Evolutionary conservation across 1,140 invertebrate species (phyloP).

Genomic region (Drosophila repletoides): DNA sequence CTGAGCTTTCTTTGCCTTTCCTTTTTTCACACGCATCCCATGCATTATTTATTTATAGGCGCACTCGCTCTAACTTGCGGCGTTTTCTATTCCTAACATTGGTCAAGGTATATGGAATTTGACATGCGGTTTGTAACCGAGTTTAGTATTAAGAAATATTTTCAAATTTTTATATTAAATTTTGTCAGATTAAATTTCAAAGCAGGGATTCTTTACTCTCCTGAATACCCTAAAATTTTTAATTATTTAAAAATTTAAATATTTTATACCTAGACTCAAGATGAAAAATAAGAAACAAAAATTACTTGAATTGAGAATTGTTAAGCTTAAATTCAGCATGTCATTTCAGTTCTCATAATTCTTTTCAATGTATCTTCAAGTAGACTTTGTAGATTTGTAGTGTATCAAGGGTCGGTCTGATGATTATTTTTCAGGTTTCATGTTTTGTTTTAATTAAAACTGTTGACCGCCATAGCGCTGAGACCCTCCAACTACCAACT

Average conservation of each 20-base stretch:
- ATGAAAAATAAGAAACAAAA: too few relatives aligned
- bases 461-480: slow-evolving; percentile 55
- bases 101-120: neutral
- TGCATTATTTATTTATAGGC: slow-evolving; percentile 67
- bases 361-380: neutral
- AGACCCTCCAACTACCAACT: too few relatives aligned
- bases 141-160: too few relatives aligned
- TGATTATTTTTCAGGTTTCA: slow-evolving; percentile 28
- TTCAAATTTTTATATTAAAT: too few relatives aligned
- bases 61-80: slow-evolving; percentile 17
- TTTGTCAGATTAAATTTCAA: too few relatives aligned
- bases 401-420: slow-evolving; percentile 22
- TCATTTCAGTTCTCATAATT: neutral
- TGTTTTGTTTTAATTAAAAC: slow-evolving; percentile 79
- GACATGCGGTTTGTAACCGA: too few relatives aligned
- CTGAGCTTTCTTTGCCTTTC: neutral
- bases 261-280: neutral
- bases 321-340: too few relatives aligned
- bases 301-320: too few relatives aligned
- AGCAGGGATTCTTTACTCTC: neutral
- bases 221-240: neutral
- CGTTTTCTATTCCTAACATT: slow-evolving; percentile 14
- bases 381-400: neutral
- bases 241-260: neutral
- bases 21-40: slow-evolving; percentile 40